Base-by-base conservation (phyloP, 2,888 invertebrate species). In the Corythucha ciliata region DNA sequence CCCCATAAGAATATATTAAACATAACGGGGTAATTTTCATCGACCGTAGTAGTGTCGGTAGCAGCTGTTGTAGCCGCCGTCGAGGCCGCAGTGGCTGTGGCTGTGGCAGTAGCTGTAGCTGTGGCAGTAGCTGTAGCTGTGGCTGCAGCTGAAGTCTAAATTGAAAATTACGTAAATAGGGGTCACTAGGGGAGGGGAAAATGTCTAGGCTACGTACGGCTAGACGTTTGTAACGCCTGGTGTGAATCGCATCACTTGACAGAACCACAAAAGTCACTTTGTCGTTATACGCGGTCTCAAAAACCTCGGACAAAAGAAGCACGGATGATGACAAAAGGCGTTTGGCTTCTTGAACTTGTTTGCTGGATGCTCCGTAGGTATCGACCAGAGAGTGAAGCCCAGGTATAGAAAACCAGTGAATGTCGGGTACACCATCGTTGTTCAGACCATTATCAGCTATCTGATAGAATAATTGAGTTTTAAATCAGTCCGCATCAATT, bases 1-100 rank as follows among this genome's bases (percentile, higher is more conserved):
- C 88, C 85, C 87, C 90, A 90, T 34, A 91, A 72, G 53, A 90
- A 77, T 58, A 91, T 89, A 70, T 90, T 91, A 72, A 91, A 91
- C 61, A 90, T 83, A 4, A 83, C 82, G 2, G 91, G 84, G 67
- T 84, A 91, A 65, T 87, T 76, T 14, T 74, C 72, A 44, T 72
- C 70, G 66, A 1, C 4, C 14, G 33, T 34, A n/a, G 16, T n/a
- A n/a, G 25, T 18, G 26, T 40, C 46, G 16, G 22, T 7, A 6
- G 24, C 14, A 24, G 34, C 29, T 6, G 12, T 27, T 16, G 32
- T 7, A n/a, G n/a, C n/a, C n/a, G n/a, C n/a, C n/a, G n/a, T n/a
- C n/a, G n/a, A n/a, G n/a, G 8, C 37, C 14, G 8, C 8, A 36
- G 8, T 7, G 16, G 7, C 12, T 10, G 36, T 6, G 18, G 18